Evolutionary conservation across 2,888 invertebrate species (phyloP).

Genomic region (Noctua janthe): DNA sequence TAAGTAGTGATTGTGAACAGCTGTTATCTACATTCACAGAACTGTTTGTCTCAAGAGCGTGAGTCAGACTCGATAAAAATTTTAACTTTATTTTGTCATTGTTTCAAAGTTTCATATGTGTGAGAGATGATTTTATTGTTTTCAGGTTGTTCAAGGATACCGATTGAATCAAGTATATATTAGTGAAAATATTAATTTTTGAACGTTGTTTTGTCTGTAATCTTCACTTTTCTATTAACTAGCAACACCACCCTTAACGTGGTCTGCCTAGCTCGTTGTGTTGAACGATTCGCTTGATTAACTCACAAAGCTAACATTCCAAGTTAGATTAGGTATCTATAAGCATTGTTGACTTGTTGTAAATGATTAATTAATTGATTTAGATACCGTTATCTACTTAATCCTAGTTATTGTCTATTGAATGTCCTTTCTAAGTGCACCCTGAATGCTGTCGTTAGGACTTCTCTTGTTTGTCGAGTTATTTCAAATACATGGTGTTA

Average conservation of each 20-base stretch:
- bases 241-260: slow-evolving; percentile 78
- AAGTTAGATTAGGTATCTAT: slow-evolving; percentile 44
- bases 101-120: slow-evolving; percentile 45
- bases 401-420: slow-evolving; percentile 34
- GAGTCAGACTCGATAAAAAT: slow-evolving; percentile 42
- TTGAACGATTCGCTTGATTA: slow-evolving; percentile 64
- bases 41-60: slow-evolving; percentile 41
- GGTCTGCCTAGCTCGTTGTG: slow-evolving; percentile 67
- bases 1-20: slow-evolving; percentile 18
- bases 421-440: slow-evolving; percentile 44
- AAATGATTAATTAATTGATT: slow-evolving; percentile 53
- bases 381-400: slow-evolving; percentile 53
- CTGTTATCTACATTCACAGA: slow-evolving; percentile 46
- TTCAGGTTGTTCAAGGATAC: slow-evolving; percentile 87
- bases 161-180: slow-evolving; percentile 87
- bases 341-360: slow-evolving; percentile 48
- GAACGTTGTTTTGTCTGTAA: slow-evolving; percentile 67
- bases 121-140: slow-evolving; percentile 75
- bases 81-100: slow-evolving; percentile 42
- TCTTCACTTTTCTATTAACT: slow-evolving; percentile 56
- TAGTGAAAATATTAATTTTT: slow-evolving; percentile 66
- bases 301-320: slow-evolving; percentile 62
- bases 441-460: slow-evolving; percentile 36
- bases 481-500: slow-evolving; percentile 39
- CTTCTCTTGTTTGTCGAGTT: slow-evolving; percentile 5